phyloP scores from a whole-genome alignment of 2,797 vertebrate species.

The Gobionotothen gibberifrons region DNA sequence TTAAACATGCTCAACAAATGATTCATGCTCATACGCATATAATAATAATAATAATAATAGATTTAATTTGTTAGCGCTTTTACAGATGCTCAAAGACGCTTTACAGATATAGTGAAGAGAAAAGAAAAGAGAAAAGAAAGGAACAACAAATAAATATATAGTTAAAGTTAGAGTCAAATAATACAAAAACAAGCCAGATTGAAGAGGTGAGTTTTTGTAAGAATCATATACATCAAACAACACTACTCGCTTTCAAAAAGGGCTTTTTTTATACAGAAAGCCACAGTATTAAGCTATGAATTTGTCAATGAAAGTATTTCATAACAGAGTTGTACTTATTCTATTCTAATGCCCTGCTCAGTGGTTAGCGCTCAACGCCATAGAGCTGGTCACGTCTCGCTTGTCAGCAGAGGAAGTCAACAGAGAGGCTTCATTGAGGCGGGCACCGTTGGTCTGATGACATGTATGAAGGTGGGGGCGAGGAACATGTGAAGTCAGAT shows the following conservation, averaged over 20 bases:
- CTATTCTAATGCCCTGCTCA: conserved; percentile 56
- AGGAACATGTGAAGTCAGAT: conserved; percentile 64
- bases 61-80: too few relatives aligned
- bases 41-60: too few relatives aligned
- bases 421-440: conserved; percentile 69
- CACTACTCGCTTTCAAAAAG: conserved; percentile 20
- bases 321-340: conserved; percentile 76
- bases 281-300: conserved; percentile 20
- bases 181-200: too few relatives aligned
- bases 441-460: conserved; percentile 74
- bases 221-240: too few relatives aligned
- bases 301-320: conserved; percentile 57
- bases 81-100: too few relatives aligned
- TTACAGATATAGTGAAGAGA: too few relatives aligned
- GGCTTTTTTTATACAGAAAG: conserved; percentile 31
- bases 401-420: conserved; percentile 86
- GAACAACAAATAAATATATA: too few relatives aligned
- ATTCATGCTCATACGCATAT: conserved; percentile 17
- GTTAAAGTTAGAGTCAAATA: too few relatives aligned
- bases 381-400: conserved; percentile 57
- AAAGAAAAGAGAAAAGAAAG: too few relatives aligned
- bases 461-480: conserved; percentile 68
- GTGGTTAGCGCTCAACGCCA: conserved; percentile 65
- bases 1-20: conserved; percentile 24
- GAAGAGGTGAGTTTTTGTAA: too few relatives aligned